Conservation (phyloP, 2,888 invertebrate species). For the Tryphoninae sp. region DNA sequence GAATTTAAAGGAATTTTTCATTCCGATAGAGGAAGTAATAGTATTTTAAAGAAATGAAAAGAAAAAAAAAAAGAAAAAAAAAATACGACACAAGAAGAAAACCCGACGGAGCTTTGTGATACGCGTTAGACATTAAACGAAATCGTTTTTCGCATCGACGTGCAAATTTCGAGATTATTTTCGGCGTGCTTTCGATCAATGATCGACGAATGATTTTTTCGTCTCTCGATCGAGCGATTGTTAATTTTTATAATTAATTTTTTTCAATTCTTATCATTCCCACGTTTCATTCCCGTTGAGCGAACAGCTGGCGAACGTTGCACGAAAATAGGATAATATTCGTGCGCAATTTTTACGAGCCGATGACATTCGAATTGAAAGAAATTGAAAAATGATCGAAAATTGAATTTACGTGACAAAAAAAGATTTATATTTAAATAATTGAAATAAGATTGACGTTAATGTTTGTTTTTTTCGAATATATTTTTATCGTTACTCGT, state of each 20-base stretch:
- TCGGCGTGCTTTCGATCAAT: conserved; percentile 40
- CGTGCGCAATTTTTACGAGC: conserved; percentile 4
- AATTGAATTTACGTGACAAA: background rate
- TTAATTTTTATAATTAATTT: background rate
- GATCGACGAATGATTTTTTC: conserved; percentile 27
- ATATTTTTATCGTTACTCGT: background rate
- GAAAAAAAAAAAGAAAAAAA: background rate
- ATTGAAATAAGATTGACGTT: conserved; percentile 12
- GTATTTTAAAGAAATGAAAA: conserved; percentile 5
- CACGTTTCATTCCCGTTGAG: conserved; percentile 13
- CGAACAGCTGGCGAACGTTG: background rate
- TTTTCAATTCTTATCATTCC: background rate
- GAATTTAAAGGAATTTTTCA: conserved; percentile 51
- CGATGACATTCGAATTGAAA: background rate
- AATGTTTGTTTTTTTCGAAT: no score
- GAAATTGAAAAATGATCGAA: background rate
- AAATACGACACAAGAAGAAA: background rate
- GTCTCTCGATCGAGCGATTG: background rate
- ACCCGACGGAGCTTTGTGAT: conserved; percentile 51
- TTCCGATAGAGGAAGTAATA: conserved; percentile 39
- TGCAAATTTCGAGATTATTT: conserved; percentile 30
- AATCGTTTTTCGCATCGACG: conserved; percentile 45
- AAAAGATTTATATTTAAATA: conserved; percentile 8
- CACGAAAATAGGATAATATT: no score
- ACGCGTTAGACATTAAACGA: conserved; percentile 33